Evolutionary conservation across 2,797 vertebrate species (phyloP).

Genomic region (Crocodylus rhombifer): DNA sequence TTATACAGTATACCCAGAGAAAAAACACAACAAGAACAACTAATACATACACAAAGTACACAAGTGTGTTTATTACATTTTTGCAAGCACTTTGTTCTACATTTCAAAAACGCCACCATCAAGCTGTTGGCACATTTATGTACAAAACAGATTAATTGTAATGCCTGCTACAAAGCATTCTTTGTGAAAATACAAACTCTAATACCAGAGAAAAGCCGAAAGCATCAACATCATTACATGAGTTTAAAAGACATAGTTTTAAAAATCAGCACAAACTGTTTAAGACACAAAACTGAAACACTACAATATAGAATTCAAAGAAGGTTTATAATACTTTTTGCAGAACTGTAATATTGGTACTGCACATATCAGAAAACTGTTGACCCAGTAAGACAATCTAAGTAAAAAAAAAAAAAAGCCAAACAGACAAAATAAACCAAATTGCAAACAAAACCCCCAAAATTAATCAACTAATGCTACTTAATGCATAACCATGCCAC

Average conservation of each 20-base stretch:
- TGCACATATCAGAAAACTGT: slow-evolving; percentile 92
- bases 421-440: slow-evolving; percentile 68
- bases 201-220: slow-evolving; percentile 92
- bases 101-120: slow-evolving; percentile 98
- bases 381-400: slow-evolving; percentile 89
- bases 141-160: slow-evolving; percentile 98
- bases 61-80: slow-evolving; percentile 97
- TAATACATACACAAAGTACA: slow-evolving; percentile 94
- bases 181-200: slow-evolving; percentile 99
- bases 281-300: slow-evolving; percentile 95
- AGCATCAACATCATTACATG: slow-evolving; percentile 91
- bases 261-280: slow-evolving; percentile 95
- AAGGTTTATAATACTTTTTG: slow-evolving; percentile 90
- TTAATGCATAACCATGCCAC: slow-evolving; percentile 99
- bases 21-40: slow-evolving; percentile 61
- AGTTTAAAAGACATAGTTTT: slow-evolving; percentile 92
- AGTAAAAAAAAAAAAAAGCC: slow-evolving; percentile 77
- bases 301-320: slow-evolving; percentile 92
- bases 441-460: slow-evolving; percentile 78
- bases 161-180: slow-evolving; percentile 98
- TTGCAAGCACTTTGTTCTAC: slow-evolving; percentile 99
- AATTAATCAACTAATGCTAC: slow-evolving; percentile 91
- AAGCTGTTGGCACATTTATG: slow-evolving; percentile 99
- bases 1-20: neutral
- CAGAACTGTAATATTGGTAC: slow-evolving; percentile 92